Evolutionary conservation across 2,113 vertebrate species (phyloP), one percentile per base, ranked within the genome.

Genomic region (Eulacestoma nigropectus): DNA sequence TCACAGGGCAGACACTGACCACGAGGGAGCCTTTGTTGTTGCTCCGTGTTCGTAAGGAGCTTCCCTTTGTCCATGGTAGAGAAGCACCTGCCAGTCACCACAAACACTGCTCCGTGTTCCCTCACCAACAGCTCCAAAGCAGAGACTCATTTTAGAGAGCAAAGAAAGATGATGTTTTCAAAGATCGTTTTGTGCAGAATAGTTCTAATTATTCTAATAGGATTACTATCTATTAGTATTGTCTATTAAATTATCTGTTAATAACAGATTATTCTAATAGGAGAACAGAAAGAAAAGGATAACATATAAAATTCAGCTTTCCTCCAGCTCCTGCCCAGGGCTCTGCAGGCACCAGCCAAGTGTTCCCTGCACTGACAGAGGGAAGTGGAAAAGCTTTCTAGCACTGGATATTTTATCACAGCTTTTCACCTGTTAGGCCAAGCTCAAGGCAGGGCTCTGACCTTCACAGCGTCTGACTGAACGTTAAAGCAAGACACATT

Each of bases 1-100:
- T 35, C 59, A 5, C 21, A 1, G 15, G 17, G 22, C n/a, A 29
- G 2, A n/a, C 1, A 1, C 50, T 19, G 41, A 9, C 2, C 27
- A 5, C 0, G 20, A 27, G 23, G 37, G 10, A 35, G 59, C 52
- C 52, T 74, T 60, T 83, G 62, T 22, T 82, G n/a, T n/a, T 14
- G 32, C 16, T 5, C 88, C 70, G 73, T 56, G 27, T 46, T 32
- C 82, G 74, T 22, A 52, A 80, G 35, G 74, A 33, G 16, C 53
- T 94, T 67, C 67, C 52, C 35, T 81, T 79, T 81, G 32, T 17
- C n/a, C 32, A 0, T 41, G 41, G 67, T 7, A 27, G 17, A 63
- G 55, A 16, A 75, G 55, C n/a, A 5, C 46, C 26, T 53, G 41
- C 59, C n/a, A 74, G 65, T 33, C 56, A 14, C 29, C 76, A 33